Conservation (phyloP, 1,140 invertebrate genomes). For the Ceratina calcarata region DNA sequence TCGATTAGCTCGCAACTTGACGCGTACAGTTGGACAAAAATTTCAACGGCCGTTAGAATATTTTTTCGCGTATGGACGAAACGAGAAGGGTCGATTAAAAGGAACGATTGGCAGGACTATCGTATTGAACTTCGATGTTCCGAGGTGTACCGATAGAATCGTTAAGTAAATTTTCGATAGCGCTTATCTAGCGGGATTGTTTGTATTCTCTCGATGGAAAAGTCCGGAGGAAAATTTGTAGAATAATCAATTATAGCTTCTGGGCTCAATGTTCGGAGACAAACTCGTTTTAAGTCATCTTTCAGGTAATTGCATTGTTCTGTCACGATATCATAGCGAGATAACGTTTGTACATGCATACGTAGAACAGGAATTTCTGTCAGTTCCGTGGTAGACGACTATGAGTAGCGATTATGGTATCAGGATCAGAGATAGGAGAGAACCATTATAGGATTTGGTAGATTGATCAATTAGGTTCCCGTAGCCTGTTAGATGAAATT, state of each 20-base stretch:
- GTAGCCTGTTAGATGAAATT: not conserved
- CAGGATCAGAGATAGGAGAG: not conserved
- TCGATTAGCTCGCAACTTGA: not conserved
- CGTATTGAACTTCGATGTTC: too few species aligned
- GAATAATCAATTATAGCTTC: not conserved
- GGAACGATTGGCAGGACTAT: too few species aligned
- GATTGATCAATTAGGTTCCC: not conserved
- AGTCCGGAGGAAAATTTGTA: too few species aligned
- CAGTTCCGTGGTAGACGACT: not conserved
- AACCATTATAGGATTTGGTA: too few species aligned
- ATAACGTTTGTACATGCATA: not conserved
- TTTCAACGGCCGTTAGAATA: too few species aligned
- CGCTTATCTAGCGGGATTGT: too few species aligned
- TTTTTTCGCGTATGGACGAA: too few species aligned
- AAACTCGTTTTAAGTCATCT: not conserved
- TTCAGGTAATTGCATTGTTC: not conserved
- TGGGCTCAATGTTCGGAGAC: not conserved
- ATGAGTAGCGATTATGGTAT: not conserved
- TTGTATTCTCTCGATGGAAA: too few species aligned
- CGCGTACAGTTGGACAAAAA: not conserved
- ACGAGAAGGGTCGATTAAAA: too few species aligned
- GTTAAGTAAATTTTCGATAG: too few species aligned
- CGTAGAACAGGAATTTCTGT: conserved; percentile 5
- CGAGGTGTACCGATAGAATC: too few species aligned
- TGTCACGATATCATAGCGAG: not conserved